These are phyloP conservation scores for Lapara coniferarum DNA, from an alignment of 2,888 invertebrate genomes.

Conservation along the genomic window DNA sequence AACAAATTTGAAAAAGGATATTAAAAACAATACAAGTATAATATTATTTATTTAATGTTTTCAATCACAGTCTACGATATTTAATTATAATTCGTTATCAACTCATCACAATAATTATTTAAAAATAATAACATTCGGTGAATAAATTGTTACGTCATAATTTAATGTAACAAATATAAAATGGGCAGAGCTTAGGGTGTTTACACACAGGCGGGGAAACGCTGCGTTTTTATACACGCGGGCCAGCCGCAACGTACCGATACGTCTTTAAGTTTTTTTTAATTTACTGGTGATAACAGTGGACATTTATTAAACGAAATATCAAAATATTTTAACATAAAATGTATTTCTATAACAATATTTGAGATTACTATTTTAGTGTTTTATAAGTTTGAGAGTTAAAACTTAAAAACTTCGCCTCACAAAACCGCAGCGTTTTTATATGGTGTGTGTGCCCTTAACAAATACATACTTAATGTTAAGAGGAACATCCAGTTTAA, in stretches of 20 bases:
- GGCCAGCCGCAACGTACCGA: conserved; percentile 43
- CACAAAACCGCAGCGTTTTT: conserved; percentile 49
- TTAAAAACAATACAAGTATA: neutral
- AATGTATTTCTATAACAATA: neutral
- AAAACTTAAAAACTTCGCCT: conserved; percentile 29
- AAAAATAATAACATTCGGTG: conserved; percentile 27
- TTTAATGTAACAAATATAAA: conserved; percentile 24
- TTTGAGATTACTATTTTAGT: neutral
- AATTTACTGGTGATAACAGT: neutral
- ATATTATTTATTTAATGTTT: conserved; percentile 16
- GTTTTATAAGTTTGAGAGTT: neutral
- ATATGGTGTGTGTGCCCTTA: conserved; percentile 50
- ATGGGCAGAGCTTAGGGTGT: conserved; percentile 33
- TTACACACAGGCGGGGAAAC: conserved; percentile 49
- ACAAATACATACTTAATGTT: conserved; percentile 50
- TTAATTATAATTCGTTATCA: conserved; percentile 6
- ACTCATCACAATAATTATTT: conserved; percentile 24
- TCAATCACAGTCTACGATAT: conserved; percentile 19
- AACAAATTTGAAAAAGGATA: too few relatives aligned
- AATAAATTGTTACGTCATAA: conserved; percentile 18
- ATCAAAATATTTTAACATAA: neutral
- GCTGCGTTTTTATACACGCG: conserved; percentile 47
- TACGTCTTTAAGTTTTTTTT: neutral
- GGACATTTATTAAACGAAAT: neutral
- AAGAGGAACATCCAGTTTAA: conserved; percentile 73